Conservation (phyloP, 2,113 vertebrate genomes). For the Speoplatyrhinus poulsoni region DNA sequence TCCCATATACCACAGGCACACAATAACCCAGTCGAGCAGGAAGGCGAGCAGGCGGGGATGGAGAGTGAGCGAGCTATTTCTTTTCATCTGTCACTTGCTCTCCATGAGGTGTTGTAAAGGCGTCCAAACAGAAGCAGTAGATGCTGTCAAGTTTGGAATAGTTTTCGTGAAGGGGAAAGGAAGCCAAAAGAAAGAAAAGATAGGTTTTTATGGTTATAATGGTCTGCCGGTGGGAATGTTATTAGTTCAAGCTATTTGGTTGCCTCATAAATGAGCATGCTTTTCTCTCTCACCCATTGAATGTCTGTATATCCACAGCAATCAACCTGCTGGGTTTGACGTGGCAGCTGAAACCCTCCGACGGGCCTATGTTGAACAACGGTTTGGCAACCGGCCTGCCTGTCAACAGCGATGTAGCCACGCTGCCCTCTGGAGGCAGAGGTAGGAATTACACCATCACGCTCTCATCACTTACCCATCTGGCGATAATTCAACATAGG, state of each 20-base stretch:
- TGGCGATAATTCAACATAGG: not conserved
- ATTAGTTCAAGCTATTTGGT: not conserved
- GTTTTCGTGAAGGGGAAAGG: conserved; percentile 26
- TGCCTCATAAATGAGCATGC: conserved; percentile 15
- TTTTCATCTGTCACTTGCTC: conserved; percentile 69
- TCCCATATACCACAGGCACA: conserved; percentile 36
- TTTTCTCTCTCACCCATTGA: conserved; percentile 13
- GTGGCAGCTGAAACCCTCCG: conserved; percentile 95
- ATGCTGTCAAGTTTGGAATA: conserved; percentile 46
- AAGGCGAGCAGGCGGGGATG: conserved; percentile 52
- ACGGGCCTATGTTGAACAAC: conserved; percentile 92
- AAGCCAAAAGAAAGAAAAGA: not conserved
- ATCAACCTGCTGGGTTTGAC: conserved; percentile 98
- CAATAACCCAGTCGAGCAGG: conserved; percentile 60
- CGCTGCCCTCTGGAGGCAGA: conserved; percentile 94
- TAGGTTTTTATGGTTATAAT: conserved; percentile 40
- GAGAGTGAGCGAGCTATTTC: conserved; percentile 55
- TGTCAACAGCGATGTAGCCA: conserved; percentile 87
- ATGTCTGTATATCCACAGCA: conserved; percentile 75
- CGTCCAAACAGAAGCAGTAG: conserved; percentile 48
- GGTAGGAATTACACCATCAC: conserved; percentile 77
- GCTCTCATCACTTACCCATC: not conserved
- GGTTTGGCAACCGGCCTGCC: conserved; percentile 86
- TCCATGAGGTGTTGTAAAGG: conserved; percentile 44
- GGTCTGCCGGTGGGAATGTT: conserved; percentile 9